Evolutionary conservation across 2,113 vertebrate species (phyloP).

Genomic region (Upupa epops): DNA sequence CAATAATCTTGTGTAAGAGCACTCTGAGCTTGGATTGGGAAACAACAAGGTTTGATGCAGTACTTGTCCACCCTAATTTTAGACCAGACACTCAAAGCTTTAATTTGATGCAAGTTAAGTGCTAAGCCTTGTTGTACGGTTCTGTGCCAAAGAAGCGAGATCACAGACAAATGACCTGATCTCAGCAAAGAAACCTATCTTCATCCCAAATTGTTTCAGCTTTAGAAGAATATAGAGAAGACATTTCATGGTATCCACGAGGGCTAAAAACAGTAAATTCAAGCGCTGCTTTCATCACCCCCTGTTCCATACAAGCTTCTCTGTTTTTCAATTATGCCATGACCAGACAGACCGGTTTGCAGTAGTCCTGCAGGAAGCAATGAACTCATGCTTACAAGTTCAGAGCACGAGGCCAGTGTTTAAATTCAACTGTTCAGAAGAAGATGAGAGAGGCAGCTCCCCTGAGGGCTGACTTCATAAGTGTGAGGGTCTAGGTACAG

Average conservation of each 20-base stretch:
- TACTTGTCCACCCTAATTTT: background rate
- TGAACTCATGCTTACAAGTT: background rate
- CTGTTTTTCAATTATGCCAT: background rate
- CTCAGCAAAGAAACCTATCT: background rate
- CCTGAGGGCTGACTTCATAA: background rate
- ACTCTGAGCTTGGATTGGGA: background rate
- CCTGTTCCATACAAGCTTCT: background rate
- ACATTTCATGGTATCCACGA: background rate
- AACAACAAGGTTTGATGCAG: background rate
- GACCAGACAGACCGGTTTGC: background rate
- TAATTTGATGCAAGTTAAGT: background rate
- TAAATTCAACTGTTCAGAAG: background rate
- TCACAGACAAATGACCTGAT: background rate
- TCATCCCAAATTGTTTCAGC: background rate
- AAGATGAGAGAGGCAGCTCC: background rate
- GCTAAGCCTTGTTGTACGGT: background rate
- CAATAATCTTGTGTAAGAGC: background rate
- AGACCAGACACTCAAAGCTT: background rate
- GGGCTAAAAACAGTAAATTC: background rate
- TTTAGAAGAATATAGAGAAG: background rate
- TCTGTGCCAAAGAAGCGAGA: conserved; percentile 5
- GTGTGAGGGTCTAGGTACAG: background rate
- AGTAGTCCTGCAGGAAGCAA: background rate
- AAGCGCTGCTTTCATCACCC: background rate
- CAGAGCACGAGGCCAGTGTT: background rate